These are phyloP conservation scores for Channa striata DNA, from an alignment of 2,797 vertebrate genomes.

Conservation along the genomic window DNA sequence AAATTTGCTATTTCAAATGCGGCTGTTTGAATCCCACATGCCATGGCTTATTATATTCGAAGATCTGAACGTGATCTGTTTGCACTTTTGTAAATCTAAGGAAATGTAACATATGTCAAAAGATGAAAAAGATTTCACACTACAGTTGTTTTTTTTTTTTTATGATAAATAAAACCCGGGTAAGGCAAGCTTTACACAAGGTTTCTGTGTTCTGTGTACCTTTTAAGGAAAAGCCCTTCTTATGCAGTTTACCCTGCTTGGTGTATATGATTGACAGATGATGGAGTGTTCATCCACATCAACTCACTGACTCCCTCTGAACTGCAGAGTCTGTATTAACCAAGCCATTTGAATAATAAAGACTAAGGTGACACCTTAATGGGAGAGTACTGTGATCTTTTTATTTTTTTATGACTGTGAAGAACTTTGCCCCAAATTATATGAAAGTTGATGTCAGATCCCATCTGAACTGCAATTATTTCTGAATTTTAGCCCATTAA, in stretches of 20 bases:
- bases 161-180: constrained; percentile 47
- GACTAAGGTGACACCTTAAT: constrained; percentile 73
- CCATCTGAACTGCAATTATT: constrained; percentile 2
- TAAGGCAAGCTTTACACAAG: constrained; percentile 51
- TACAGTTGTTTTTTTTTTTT: constrained; percentile 40
- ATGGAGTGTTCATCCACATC: constrained; percentile 77
- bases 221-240: constrained; percentile 64
- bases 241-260: constrained; percentile 83
- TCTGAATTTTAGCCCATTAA: constrained; percentile 15
- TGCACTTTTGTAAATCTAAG: constrained; percentile 83
- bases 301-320: constrained; percentile 73
- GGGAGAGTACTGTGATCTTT: constrained; percentile 20
- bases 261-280: constrained; percentile 82
- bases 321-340: constrained; percentile 78
- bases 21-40: constrained; percentile 50
- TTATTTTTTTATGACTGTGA: background rate
- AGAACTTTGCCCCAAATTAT: background rate
- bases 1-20: constrained; percentile 33
- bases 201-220: constrained; percentile 75
- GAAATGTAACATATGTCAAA: constrained; percentile 74
- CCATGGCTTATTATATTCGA: constrained; percentile 56
- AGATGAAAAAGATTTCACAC: constrained; percentile 63
- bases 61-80: constrained; percentile 68
- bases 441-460: background rate
- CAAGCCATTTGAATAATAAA: constrained; percentile 83